Evolutionary conservation across 2,113 vertebrate species (phyloP).

Genomic region (Brachyistius frenatus): DNA sequence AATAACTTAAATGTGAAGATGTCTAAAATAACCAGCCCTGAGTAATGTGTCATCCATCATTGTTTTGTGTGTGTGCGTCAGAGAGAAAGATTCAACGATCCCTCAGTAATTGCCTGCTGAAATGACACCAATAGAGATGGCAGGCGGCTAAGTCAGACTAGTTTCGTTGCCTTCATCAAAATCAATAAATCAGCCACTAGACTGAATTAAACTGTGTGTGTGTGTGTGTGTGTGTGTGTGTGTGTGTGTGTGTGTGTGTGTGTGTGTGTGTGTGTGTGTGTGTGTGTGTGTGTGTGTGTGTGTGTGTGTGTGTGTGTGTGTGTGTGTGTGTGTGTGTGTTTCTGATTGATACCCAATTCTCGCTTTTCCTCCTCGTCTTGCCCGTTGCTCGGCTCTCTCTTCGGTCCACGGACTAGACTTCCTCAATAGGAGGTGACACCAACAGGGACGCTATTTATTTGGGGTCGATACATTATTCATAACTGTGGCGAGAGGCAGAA

Average conservation of each 20-base stretch:
- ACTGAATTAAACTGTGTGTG: slow-evolving; percentile 30
- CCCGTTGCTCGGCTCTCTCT: slow-evolving; percentile 26
- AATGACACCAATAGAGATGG: slow-evolving; percentile 70
- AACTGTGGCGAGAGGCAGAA: slow-evolving; percentile 39
- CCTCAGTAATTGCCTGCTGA: slow-evolving; percentile 63
- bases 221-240: slow-evolving; percentile 3
- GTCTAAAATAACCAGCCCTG: slow-evolving; percentile 51
- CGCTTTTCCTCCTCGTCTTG: slow-evolving; percentile 25
- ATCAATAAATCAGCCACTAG: slow-evolving; percentile 73
- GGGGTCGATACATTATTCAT: slow-evolving; percentile 68
- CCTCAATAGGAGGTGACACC: slow-evolving; percentile 66
- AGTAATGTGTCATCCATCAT: slow-evolving; percentile 26
- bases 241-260: not conserved
- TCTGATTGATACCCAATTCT: slow-evolving; percentile 35
- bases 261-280: not conserved
- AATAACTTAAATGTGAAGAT: slow-evolving; percentile 31
- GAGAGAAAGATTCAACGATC: slow-evolving; percentile 46
- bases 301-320: slow-evolving; percentile 16
- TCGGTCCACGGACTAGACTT: slow-evolving; percentile 47
- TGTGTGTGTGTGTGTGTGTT: not conserved
- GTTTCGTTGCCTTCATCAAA: slow-evolving; percentile 70
- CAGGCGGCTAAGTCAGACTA: slow-evolving; percentile 43
- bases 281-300: slow-evolving; percentile 16
- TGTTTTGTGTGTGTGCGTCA: slow-evolving; percentile 18
- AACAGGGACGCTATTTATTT: slow-evolving; percentile 65